Base-by-base conservation (phyloP, 2,113 vertebrate genomes). In the Percina caprodes region DNA sequence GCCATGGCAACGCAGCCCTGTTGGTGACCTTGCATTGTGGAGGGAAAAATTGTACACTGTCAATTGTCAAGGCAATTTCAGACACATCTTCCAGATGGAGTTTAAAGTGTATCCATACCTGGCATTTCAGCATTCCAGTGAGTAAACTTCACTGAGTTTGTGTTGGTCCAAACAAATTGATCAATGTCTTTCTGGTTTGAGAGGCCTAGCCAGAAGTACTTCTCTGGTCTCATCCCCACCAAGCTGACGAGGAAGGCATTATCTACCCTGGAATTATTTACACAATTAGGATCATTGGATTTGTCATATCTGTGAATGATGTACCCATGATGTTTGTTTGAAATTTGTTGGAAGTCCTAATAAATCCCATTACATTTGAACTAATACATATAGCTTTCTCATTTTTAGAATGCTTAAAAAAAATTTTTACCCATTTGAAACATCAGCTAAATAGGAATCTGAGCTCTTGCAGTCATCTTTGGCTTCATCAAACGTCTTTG, bases 161-260 rank as follows among this genome's bases (percentile, higher is more conserved):
- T 90, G 67, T 91, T 95, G 21, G 93, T 82, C 96, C 97, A 98
- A 46, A 86, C 94, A 89, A 97, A 98, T 0, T 75, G 91, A 55
- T 95, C 95, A 56, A 85, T 92, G 69, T 95, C 88, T 80, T 90
- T 92, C 45, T 85, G 46, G 79, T 97, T 96, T 4, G 97, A 96
- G 80, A 98, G 94, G 12, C 97, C 97, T 26, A 94, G 95, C 97
- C 97, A 98, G 74, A 97, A 97, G 84, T 96, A 93, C 52, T 77
- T 95, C 88, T 97, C 97, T 79, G 95, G 89, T 79, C 94, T 95
- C 69, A 96, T 61, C n/a, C 97, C 97, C 82, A 97, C 77, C 56
- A 97, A 77, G 86, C 97, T 98, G 68, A 97, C 95, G 33, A 98
- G 92, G 89, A 96, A 98, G 2, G 97, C 96, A 94, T 98, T 97